Base-by-base conservation (phyloP, 1,140 invertebrate genomes). In the Ips typographus region DNA sequence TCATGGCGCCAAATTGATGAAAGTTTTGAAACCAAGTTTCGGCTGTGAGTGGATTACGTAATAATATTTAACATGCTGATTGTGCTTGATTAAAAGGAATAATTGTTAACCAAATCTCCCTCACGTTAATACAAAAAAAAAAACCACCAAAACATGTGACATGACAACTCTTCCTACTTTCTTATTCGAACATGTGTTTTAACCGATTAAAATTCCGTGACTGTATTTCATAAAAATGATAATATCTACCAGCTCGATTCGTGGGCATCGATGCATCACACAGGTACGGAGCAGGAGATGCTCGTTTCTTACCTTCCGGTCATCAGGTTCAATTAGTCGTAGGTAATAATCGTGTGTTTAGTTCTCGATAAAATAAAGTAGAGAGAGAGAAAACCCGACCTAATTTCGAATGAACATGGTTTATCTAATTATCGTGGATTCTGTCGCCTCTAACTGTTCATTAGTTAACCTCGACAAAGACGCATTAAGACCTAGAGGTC, bases 211-310 rank as follows among this genome's bases (percentile, higher is more conserved):
- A 68, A 68, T 68, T 59, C 65, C 65, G 65, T 68, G 65, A 68
- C 65, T 59, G 57, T 53, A 53, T 60, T 68, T 59, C 53, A 59
- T 68, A 68, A 68, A 68, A 68, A 68, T 68, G 65, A 68, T 68
- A 68, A 61, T 68, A 61, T 59, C 65, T 59, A 36, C 47, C 6
- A 47, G 38, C 56, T 66, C 51, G 44, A 38, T 55, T 37, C 65
- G 65, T 59, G 65, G 57, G 53, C 65, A 56, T 59, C 65, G 57
- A 59, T 68, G 57, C 58, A 60, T 61, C 65, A 61, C 56, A 42
- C 36, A 55, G 22, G 36, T 36, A 41, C 40, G 36, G 8, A 55
- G 47, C 53, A 38, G 49, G 55, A 58, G 39, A 43, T 42, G 51
- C 8, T 43, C n/a, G 51, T 39, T 41, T 36, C 41, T 6, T 49